Percentiles rank a stretch among this genome's conserved stretches.
These are phyloP conservation scores for Pongo abelii DNA, from an alignment of 2,113 vertebrate genomes.

Conservation along the genomic window DNA sequence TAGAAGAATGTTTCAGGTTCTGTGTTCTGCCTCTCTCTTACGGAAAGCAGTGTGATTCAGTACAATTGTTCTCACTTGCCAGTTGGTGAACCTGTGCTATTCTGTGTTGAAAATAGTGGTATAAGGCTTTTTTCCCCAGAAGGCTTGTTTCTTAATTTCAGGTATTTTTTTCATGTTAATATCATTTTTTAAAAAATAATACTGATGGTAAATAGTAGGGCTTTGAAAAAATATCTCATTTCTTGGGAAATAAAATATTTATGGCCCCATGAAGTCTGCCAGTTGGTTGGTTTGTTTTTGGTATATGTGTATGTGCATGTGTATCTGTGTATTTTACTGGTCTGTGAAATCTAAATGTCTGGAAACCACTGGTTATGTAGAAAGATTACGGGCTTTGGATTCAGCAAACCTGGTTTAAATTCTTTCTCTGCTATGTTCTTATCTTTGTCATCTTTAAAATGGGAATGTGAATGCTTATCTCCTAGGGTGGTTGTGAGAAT, in stretches of 20 bases:
- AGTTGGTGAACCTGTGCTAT: neutral
- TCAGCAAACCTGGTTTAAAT: neutral
- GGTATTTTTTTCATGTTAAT: neutral
- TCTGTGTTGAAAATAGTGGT: neutral
- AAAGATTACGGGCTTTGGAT: neutral
- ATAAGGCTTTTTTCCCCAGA: neutral
- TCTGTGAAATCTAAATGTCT: neutral
- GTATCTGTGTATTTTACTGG: neutral
- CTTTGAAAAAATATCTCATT: neutral
- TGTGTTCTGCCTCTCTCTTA: neutral
- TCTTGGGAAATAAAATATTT: slow-evolving; percentile 19
- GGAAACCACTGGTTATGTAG: neutral
- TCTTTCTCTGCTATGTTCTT: neutral
- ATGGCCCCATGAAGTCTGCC: neutral
- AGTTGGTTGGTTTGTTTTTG: neutral
- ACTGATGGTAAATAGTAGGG: neutral
- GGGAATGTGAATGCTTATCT: neutral
- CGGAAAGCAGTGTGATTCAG: neutral
- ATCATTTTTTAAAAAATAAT: slow-evolving; percentile 15
- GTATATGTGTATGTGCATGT: neutral
- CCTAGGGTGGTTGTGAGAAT: neutral
- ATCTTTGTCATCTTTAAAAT: slow-evolving; percentile 17
- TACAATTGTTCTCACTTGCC: neutral
- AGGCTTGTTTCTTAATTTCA: neutral
- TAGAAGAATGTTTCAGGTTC: neutral